Percentiles rank a stretch among this genome's conserved stretches.
These are phyloP conservation scores for Megaceryle maxima DNA, from an alignment of 2,113 vertebrate species.

Conservation along the genomic window DNA sequence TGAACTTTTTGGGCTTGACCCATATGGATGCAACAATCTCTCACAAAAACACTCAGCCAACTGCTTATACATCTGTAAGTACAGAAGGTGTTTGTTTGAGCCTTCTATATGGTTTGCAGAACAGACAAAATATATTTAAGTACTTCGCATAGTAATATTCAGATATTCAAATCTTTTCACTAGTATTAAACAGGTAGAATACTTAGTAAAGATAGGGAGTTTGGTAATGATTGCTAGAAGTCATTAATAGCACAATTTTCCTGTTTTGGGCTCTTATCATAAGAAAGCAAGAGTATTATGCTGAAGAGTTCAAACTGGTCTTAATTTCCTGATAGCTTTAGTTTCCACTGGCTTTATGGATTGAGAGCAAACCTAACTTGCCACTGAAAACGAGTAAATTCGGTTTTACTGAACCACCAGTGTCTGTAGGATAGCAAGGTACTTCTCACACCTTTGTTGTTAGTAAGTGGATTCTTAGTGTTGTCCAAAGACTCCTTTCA, in stretches of 20 bases:
- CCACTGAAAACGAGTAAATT: background rate
- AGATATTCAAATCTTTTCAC: background rate
- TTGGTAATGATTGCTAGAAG: background rate
- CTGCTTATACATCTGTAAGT: slow-evolving; percentile 93
- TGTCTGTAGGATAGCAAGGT: background rate
- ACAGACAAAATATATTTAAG: background rate
- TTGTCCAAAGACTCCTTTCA: background rate
- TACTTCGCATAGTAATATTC: background rate
- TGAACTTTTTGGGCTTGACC: slow-evolving; percentile 94
- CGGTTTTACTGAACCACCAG: background rate
- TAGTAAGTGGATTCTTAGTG: background rate
- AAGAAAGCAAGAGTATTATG: background rate
- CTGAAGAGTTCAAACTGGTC: background rate
- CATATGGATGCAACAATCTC: slow-evolving; percentile 94
- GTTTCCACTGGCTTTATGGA: background rate
- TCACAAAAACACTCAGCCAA: slow-evolving; percentile 83
- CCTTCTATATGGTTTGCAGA: background rate
- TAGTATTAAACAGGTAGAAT: background rate
- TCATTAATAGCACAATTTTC: background rate
- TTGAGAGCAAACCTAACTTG: background rate
- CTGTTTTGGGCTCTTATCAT: background rate
- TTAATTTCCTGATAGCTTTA: background rate
- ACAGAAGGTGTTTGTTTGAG: background rate
- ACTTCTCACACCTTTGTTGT: background rate
- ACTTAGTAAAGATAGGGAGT: background rate